Base-by-base conservation (phyloP, 2,888 invertebrate species). In the Plebejus argus region DNA sequence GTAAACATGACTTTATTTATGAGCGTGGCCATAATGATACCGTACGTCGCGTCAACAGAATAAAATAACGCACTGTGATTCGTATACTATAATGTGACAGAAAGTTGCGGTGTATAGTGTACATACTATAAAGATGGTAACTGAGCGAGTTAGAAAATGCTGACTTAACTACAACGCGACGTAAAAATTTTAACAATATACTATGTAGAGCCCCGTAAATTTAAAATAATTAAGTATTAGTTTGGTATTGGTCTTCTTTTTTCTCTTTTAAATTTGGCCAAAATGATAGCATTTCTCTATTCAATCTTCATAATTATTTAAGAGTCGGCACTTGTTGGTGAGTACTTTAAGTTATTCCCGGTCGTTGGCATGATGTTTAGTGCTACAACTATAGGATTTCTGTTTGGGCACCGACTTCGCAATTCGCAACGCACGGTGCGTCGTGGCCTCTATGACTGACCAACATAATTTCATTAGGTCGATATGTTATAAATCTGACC, bases 401-500 rank as follows among this genome's bases (percentile, higher is more conserved):
- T 39, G 39, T 39, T 39, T 39, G 39, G 39, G 2, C 10, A 39
- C 10, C 39, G 39, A 39, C 39, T 39, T 39, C 45, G 45, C 45
- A 45, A 12, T 45, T 45, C 45, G 45, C 45, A 12, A 45, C 53
- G 53, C 53, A 53, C 18, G 49, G 15, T 15, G 49, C 49, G 4
- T 49, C 15, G 49, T 15, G 15, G 49, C 49, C 53, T 92, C 92
- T 93, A 93, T 90, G 82, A 86, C 87, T 85, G 87, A 90, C 90
- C 91, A 89, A 91, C 92, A 89, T 89, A 89, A 91, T 92, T 93
- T 94, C 91, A 94, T 92, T 93, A 91, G 88, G 88, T 86, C 79
- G 78, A 78, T 74, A 79, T 74, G 72, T 90, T 90, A 90, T 91
- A 91, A 91, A 90, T 90, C 86, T 87, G 83, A 85, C 86, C 87